Base-by-base conservation (phyloP, 2,797 vertebrate species). In the Coendou prehensilis region DNA sequence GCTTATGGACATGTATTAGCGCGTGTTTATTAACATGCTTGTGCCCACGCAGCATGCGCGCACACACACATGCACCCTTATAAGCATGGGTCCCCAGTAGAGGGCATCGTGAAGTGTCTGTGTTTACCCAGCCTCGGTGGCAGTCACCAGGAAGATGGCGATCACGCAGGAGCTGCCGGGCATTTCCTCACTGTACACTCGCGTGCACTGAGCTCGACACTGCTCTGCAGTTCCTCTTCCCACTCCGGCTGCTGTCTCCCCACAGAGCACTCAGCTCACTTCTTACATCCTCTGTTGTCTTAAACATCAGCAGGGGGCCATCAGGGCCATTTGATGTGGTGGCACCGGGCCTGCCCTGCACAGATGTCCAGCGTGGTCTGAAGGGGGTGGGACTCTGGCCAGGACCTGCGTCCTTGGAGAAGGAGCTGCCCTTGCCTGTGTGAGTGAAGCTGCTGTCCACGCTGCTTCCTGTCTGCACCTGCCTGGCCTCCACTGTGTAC, bases 31-130 rank as follows among this genome's bases (percentile, higher is more conserved):
- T 47, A 76, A 28, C 45, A 76, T 15, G 23, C 73, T 47, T 20
- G 28, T 73, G n/a, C 30, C 26, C 22, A 26, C 20, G 13, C 30
- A 18, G 15, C 37, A 57, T 56, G 30, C 28, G 5, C 22, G n/a
- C 10, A 17, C 10, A 47, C 22, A 61, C 15, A 15, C 14, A 1
- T 28, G 30, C 6, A 2, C 9, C 6, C 2, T 37, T 37, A 6
- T 45, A 22, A 17, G 37, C 30, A 9, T 47, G 47, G 47, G 14
- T 73, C 26, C 73, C 91, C 20, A 67, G 41, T 0, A 52, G n/a
- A 67, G n/a, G 56, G 20, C 67, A 23, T 69, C 3, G 4, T 54
- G 67, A 82, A 37, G 22, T 59, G 57, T 67, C 57, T 83, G 37
- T 85, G 5, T 81, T 63, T 86, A 69, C 88, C 47, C 26, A 63